phyloP scores from a whole-genome alignment of 2,797 vertebrate genomes.

The Phoxinus dragarum region DNA sequence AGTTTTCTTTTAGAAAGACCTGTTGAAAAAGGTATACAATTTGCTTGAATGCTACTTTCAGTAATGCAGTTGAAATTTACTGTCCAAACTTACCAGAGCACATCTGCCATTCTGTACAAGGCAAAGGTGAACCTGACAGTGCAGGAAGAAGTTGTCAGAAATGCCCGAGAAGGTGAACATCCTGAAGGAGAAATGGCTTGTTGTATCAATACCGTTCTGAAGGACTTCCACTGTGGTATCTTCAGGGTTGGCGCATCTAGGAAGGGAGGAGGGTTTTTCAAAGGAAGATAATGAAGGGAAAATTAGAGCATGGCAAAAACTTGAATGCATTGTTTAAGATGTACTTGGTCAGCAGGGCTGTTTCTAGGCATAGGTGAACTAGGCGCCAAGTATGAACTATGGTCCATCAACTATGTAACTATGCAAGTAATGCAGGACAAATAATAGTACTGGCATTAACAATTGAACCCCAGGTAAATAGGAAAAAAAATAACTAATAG shows the following conservation, averaged over 20 bases:
- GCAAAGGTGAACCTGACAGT: conserved; percentile 58
- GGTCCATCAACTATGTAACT: too few relatives aligned
- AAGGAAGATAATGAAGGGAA: neutral
- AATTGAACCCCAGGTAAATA: too few relatives aligned
- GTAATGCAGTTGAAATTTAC: neutral
- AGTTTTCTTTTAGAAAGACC: neutral
- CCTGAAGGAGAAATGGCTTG: conserved; percentile 53
- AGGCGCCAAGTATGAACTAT: too few relatives aligned
- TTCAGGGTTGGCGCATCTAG: conserved; percentile 39
- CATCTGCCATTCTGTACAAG: conserved; percentile 31
- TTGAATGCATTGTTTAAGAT: too few relatives aligned
- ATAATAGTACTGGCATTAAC: too few relatives aligned
- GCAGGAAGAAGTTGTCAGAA: conserved; percentile 44
- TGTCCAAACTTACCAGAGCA: conserved; percentile 9
- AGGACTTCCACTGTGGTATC: conserved; percentile 44
- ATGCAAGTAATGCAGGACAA: too few relatives aligned
- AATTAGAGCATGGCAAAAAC: neutral
- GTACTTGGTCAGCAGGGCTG: too few relatives aligned
- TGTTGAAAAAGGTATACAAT: neutral
- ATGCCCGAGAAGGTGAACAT: conserved; percentile 39
- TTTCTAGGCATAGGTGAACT: too few relatives aligned
- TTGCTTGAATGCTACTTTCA: neutral
- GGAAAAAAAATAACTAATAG: too few relatives aligned
- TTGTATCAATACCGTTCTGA: conserved; percentile 45
- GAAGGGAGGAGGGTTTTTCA: neutral